Conservation (phyloP, 2,113 vertebrate genomes). For the Centropus bengalensis region DNA sequence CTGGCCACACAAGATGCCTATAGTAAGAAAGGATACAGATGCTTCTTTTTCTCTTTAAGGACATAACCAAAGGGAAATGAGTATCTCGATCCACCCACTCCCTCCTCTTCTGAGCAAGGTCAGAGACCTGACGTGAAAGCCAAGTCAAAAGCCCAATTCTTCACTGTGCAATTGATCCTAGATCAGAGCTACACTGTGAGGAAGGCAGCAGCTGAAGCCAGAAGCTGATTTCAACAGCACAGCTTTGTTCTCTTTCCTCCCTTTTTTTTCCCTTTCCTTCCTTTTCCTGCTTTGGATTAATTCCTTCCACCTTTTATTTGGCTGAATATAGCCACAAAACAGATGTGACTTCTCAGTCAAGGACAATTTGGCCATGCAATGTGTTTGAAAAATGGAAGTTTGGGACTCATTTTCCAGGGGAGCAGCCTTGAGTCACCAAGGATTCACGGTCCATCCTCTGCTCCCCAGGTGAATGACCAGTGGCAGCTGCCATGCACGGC, state of each 20-base stretch:
- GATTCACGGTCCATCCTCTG: conserved; percentile 34
- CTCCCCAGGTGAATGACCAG: conserved; percentile 23
- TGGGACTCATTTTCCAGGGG: conserved; percentile 56
- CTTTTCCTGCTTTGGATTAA: neutral
- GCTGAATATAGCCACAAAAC: conserved; percentile 25
- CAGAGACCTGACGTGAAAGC: conserved; percentile 27
- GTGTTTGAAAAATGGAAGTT: conserved; percentile 56
- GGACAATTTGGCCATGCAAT: conserved; percentile 69
- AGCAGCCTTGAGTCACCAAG: conserved; percentile 39
- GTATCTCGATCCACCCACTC: neutral
- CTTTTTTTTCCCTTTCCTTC: neutral
- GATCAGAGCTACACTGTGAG: neutral
- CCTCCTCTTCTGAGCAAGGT: neutral
- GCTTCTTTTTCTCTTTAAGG: neutral
- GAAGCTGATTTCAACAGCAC: neutral
- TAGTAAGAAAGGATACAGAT: neutral
- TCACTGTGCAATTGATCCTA: neutral
- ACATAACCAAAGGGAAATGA: neutral
- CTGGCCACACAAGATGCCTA: neutral
- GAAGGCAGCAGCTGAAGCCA: neutral
- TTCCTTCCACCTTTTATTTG: conserved; percentile 39
- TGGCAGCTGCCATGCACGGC: neutral
- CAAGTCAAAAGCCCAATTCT: neutral
- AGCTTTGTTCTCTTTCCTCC: neutral
- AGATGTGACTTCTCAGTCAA: conserved; percentile 55